These are phyloP conservation scores for Thamnophis elegans DNA, from an alignment of 2,797 vertebrate genomes.

Conservation along the genomic window DNA sequence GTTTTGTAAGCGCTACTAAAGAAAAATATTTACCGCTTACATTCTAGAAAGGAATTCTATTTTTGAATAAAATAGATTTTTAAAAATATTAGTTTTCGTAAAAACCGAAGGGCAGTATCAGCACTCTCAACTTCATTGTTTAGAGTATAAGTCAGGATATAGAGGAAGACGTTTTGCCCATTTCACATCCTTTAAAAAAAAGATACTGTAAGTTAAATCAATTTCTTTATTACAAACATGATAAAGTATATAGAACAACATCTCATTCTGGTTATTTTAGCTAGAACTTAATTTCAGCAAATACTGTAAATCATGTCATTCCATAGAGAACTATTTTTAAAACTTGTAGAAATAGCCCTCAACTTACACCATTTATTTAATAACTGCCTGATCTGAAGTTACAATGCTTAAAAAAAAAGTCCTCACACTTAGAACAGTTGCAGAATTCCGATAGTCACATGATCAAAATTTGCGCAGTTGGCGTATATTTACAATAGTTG, in stretches of 20 bases:
- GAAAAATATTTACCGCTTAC: not conserved
- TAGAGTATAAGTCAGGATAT: conserved; percentile 17
- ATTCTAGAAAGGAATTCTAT: conserved; percentile 38
- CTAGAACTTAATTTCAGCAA: conserved; percentile 64
- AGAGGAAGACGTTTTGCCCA: conserved; percentile 9
- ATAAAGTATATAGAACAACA: conserved; percentile 55
- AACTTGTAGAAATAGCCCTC: not conserved
- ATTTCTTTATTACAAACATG: conserved; percentile 62
- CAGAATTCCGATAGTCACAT: not conserved
- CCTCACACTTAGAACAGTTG: not conserved
- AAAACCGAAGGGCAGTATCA: conserved; percentile 45
- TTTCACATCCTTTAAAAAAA: not conserved
- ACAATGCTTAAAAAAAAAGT: not conserved
- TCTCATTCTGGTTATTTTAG: conserved; percentile 28
- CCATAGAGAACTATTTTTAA: conserved; percentile 48
- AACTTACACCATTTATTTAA: conserved; percentile 21
- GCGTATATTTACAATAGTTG: not conserved
- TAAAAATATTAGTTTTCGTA: conserved; percentile 40
- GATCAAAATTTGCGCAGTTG: not conserved
- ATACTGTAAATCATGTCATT: conserved; percentile 64
- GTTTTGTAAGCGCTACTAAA: conserved; percentile 25
- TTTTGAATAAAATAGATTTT: conserved; percentile 47
- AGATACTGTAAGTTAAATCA: conserved; percentile 56
- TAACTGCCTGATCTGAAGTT: not conserved
- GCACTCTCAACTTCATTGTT: conserved; percentile 38